Evolutionary conservation across 2,888 invertebrate species (phyloP).

Genomic region (Leptopilina syphax): DNA sequence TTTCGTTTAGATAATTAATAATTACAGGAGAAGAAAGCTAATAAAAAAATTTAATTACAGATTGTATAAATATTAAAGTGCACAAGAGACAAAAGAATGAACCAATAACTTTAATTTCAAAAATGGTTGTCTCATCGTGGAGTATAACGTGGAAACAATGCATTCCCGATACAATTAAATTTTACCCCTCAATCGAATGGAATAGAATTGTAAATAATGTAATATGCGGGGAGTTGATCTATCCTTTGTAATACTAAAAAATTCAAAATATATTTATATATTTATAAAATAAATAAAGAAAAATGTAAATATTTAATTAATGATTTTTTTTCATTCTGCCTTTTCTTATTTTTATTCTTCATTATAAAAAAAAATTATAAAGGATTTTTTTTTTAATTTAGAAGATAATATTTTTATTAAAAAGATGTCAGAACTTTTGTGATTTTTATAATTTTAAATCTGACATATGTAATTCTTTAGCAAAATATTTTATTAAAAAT

Average conservation of each 20-base stretch:
- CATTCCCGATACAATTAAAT: conserved; percentile 73
- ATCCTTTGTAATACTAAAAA: conserved; percentile 67
- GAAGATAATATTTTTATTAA: too few species aligned
- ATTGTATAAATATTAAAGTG: conserved; percentile 71
- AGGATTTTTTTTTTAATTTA: too few species aligned
- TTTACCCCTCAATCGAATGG: conserved; percentile 74
- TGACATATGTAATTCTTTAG: too few species aligned
- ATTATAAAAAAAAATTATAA: too few species aligned
- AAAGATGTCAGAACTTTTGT: too few species aligned
- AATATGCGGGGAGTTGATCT: conserved; percentile 76
- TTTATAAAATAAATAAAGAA: too few species aligned
- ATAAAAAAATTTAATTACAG: conserved; percentile 63
- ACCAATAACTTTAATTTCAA: conserved; percentile 70
- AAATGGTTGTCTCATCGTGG: conserved; percentile 74
- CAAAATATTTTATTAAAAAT: too few species aligned
- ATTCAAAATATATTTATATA: neutral
- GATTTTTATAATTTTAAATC: too few species aligned
- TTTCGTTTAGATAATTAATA: too few species aligned
- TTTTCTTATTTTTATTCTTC: too few species aligned
- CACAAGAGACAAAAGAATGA: conserved; percentile 59
- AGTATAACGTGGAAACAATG: conserved; percentile 73
- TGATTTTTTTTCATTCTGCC: too few species aligned
- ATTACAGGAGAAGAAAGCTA: neutral
- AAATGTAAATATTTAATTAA: too few species aligned
- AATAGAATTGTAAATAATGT: conserved; percentile 69